Percentiles rank a stretch among this genome's conserved stretches.
These are phyloP conservation scores for Nothobranchius kuhntae DNA, from an alignment of 2,113 vertebrate genomes.

Conservation along the genomic window DNA sequence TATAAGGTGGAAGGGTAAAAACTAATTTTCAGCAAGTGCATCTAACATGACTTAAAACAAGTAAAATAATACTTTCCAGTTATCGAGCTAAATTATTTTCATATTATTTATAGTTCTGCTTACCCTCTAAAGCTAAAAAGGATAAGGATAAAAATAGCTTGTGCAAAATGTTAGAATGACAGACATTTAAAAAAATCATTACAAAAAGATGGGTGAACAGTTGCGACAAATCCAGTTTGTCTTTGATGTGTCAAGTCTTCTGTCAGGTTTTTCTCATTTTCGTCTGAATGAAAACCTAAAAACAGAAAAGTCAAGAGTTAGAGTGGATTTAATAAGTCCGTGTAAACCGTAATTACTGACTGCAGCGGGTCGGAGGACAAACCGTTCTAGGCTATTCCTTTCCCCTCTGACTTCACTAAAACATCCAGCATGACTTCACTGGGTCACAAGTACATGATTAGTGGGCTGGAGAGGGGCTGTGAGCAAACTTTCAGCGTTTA, in stretches of 20 bases:
- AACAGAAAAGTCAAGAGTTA: slow-evolving; percentile 45
- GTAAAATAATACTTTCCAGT: slow-evolving; percentile 64
- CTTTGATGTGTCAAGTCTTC: slow-evolving; percentile 20
- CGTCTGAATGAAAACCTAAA: slow-evolving; percentile 80
- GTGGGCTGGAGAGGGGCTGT: slow-evolving; percentile 50
- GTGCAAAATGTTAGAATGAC: slow-evolving; percentile 54
- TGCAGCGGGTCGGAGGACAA: slow-evolving; percentile 27
- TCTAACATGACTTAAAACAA: slow-evolving; percentile 16
- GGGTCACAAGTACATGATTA: slow-evolving; percentile 74
- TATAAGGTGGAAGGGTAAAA: no score
- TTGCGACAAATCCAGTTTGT: slow-evolving; percentile 45
- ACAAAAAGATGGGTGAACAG: slow-evolving; percentile 45
- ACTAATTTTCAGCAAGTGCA: not conserved
- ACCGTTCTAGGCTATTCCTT: slow-evolving; percentile 12
- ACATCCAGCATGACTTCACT: slow-evolving; percentile 59
- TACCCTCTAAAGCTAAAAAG: not conserved
- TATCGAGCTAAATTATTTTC: slow-evolving; percentile 20
- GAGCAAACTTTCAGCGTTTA: slow-evolving; percentile 40
- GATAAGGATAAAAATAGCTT: slow-evolving; percentile 12
- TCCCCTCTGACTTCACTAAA: slow-evolving; percentile 36
- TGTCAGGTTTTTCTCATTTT: slow-evolving; percentile 59
- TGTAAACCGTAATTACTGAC: slow-evolving; percentile 32
- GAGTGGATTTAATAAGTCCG: slow-evolving; percentile 21
- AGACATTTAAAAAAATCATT: slow-evolving; percentile 26
- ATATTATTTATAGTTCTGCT: slow-evolving; percentile 9